phyloP scores from a whole-genome alignment of 2,888 invertebrate genomes.

The Megalurothrips usitatus region DNA sequence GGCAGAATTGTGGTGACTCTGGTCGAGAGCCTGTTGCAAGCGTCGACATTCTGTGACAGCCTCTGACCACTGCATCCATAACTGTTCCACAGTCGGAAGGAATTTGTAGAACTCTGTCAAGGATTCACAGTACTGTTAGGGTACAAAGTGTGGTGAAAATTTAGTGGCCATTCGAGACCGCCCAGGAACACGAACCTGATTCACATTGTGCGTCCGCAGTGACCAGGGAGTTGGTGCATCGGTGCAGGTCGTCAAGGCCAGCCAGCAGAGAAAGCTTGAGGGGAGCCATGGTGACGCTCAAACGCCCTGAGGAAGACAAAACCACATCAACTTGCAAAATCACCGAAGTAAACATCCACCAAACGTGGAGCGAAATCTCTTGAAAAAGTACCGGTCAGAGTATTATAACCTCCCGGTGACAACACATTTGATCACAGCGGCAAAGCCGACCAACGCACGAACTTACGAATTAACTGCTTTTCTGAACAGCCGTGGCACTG shows the following conservation, averaged over 20 bases:
- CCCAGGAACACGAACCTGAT: neutral
- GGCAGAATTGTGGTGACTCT: slow-evolving; percentile 64
- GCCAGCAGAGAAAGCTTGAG: slow-evolving; percentile 58
- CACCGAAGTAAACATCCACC: too few species aligned
- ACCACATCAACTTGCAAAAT: neutral
- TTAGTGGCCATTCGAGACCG: neutral
- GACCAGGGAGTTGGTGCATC: slow-evolving; percentile 59
- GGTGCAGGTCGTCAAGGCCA: slow-evolving; percentile 67
- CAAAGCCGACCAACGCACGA: too few species aligned
- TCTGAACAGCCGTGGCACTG: too few species aligned
- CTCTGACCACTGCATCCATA: slow-evolving; percentile 63
- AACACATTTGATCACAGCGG: too few species aligned
- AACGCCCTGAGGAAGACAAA: neutral
- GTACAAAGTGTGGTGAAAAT: neutral
- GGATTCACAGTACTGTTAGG: neutral
- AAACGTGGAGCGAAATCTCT: too few species aligned
- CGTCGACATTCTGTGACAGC: slow-evolving; percentile 68
- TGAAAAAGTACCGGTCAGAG: too few species aligned
- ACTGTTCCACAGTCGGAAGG: slow-evolving; percentile 66
- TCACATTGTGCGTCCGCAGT: slow-evolving; percentile 64
- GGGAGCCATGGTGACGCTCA: neutral
- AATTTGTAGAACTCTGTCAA: slow-evolving; percentile 67
- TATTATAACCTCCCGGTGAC: too few species aligned
- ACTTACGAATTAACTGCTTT: too few species aligned
- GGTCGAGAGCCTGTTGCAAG: slow-evolving; percentile 65